Conservation (phyloP, 2,113 vertebrate species). For the Hydrochoerus hydrochaeris region DNA sequence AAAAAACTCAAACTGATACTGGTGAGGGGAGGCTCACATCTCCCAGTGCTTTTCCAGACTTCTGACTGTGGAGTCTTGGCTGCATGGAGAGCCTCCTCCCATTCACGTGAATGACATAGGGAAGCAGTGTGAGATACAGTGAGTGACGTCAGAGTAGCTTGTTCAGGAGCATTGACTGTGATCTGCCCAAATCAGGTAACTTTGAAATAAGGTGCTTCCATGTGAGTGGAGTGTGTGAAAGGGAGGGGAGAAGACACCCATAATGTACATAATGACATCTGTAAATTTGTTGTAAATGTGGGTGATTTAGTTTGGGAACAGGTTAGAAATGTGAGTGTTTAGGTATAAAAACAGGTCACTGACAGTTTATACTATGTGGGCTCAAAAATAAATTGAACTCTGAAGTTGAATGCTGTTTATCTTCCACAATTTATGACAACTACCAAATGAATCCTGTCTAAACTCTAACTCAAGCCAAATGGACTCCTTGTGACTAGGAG, state of each 20-base stretch:
- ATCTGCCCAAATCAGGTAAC: not conserved
- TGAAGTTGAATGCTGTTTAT: not conserved
- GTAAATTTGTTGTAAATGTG: not conserved
- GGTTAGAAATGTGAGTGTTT: not conserved
- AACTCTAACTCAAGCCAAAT: not conserved
- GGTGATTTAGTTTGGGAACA: not conserved
- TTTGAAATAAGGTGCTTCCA: not conserved
- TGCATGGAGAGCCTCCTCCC: not conserved
- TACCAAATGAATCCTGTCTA: not conserved
- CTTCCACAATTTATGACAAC: not conserved
- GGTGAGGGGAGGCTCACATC: not conserved
- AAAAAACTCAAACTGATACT: not conserved
- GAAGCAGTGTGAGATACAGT: not conserved
- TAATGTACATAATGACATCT: rapidly evolving
- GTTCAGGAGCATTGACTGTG: not conserved
- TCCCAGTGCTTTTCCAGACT: not conserved
- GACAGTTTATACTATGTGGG: not conserved
- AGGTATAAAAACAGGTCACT: not conserved
- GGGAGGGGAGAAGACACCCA: not conserved
- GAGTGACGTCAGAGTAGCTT: not conserved
- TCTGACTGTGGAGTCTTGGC: not conserved
- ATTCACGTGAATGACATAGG: not conserved
- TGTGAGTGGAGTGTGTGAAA: not conserved
- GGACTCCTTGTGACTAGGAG: not conserved
- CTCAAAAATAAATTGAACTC: not conserved